Evolutionary conservation across 1,140 invertebrate genomes (phyloP).

Genomic region (Ridgeia piscesae): DNA sequence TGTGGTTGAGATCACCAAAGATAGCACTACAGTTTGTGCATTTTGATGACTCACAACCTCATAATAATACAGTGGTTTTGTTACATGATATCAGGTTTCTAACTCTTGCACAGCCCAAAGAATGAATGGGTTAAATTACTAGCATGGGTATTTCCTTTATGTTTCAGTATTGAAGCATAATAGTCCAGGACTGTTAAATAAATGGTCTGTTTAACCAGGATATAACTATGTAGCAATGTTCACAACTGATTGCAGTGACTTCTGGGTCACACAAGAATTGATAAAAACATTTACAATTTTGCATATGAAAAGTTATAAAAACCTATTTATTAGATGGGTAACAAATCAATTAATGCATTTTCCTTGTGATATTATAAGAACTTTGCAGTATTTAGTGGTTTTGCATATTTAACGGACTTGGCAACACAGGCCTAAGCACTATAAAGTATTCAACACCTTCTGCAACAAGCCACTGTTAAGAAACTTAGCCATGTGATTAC

Average conservation of each 20-base stretch:
- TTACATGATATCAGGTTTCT: background rate
- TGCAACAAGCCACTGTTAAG: background rate
- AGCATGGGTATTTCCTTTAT: background rate
- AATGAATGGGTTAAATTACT: background rate
- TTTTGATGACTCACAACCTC: background rate
- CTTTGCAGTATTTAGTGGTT: too few species aligned
- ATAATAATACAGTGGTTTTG: background rate
- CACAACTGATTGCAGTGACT: too few species aligned
- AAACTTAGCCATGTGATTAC: background rate
- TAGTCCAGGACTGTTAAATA: background rate
- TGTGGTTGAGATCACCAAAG: background rate
- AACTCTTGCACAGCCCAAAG: background rate
- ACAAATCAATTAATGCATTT: too few species aligned
- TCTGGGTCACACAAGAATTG: background rate
- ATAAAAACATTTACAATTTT: background rate
- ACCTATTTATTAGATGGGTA: background rate
- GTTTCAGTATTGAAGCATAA: background rate
- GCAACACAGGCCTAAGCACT: background rate
- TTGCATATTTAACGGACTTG: too few species aligned
- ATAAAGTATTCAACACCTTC: background rate
- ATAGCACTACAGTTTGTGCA: background rate
- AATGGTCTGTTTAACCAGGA: background rate
- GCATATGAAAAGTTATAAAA: background rate
- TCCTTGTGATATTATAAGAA: too few species aligned
- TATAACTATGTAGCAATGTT: background rate